Evolutionary conservation across 2,113 vertebrate species (phyloP).

Genomic region (Sylvilagus bachmani): DNA sequence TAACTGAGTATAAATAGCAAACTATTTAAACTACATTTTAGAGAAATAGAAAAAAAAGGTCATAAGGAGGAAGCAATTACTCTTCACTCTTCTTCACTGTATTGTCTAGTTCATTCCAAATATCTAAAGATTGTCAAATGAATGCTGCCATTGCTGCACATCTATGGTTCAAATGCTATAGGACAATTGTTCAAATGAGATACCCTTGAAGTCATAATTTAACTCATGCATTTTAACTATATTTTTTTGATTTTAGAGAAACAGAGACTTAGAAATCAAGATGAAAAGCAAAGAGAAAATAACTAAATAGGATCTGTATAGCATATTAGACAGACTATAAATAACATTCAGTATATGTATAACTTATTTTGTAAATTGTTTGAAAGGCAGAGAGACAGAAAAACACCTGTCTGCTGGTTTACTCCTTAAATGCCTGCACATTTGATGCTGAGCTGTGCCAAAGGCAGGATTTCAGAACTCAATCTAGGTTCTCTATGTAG

Average conservation of each 20-base stretch:
- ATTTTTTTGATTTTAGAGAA: constrained; percentile 53
- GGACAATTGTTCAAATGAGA: not conserved
- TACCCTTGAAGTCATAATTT: not conserved
- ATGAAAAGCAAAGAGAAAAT: not conserved
- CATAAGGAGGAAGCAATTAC: not conserved
- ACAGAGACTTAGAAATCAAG: not conserved
- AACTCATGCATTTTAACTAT: not conserved
- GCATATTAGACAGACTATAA: not conserved
- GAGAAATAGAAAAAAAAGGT: constrained; percentile 60
- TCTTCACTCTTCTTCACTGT: not conserved
- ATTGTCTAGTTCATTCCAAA: constrained; percentile 6
- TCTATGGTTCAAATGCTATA: not conserved
- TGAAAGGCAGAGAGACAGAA: no score
- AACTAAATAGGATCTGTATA: not conserved
- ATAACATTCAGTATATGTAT: not conserved
- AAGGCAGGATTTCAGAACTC: no score
- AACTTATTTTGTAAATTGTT: no score
- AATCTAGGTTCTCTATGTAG: no score
- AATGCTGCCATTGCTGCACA: not conserved
- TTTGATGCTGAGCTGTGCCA: no score
- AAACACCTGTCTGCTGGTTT: no score
- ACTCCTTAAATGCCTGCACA: no score
- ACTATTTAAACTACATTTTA: constrained; percentile 52
- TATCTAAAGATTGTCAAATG: not conserved
- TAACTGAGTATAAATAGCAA: constrained; percentile 50